phyloP scores from a whole-genome alignment of 2,797 vertebrate species.

The Falco naumanni region DNA sequence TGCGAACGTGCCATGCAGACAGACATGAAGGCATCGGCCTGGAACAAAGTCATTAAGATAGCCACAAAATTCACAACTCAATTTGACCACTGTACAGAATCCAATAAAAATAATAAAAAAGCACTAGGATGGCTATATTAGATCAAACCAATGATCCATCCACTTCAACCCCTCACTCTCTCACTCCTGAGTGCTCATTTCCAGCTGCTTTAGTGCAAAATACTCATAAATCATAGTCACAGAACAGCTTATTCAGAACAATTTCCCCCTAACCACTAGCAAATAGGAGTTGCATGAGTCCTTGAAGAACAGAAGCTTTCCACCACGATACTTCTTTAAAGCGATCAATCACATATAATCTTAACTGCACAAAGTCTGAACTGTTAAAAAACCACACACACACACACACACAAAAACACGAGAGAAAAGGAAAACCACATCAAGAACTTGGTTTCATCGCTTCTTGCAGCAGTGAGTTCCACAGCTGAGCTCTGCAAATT shows the following conservation, averaged over 20 bases:
- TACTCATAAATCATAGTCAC: not conserved
- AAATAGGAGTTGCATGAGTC: not conserved
- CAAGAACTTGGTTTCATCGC: not conserved
- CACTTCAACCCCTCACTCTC: not conserved
- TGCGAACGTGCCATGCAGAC: accelerated
- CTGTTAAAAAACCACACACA: not conserved
- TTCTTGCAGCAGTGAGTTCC: not conserved
- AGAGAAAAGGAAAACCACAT: not conserved
- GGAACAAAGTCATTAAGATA: not conserved
- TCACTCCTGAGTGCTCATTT: not conserved
- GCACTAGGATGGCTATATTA: not conserved
- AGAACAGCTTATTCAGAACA: not conserved
- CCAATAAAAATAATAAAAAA: not conserved
- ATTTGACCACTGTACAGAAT: not conserved
- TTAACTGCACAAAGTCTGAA: not conserved
- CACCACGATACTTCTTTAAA: not conserved
- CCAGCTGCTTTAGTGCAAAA: constrained; percentile 14
- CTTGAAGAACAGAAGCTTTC: not conserved
- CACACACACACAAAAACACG: too few species aligned
- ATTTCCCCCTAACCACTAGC: not conserved
- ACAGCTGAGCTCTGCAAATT: not conserved
- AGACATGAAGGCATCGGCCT: accelerated
- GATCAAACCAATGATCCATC: not conserved
- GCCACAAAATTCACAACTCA: constrained; percentile 5
- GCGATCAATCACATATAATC: not conserved